Percentiles rank a stretch among this genome's conserved stretches.
phyloP scores from a whole-genome alignment of 2,888 invertebrate species.

The Pomacea canaliculata region DNA sequence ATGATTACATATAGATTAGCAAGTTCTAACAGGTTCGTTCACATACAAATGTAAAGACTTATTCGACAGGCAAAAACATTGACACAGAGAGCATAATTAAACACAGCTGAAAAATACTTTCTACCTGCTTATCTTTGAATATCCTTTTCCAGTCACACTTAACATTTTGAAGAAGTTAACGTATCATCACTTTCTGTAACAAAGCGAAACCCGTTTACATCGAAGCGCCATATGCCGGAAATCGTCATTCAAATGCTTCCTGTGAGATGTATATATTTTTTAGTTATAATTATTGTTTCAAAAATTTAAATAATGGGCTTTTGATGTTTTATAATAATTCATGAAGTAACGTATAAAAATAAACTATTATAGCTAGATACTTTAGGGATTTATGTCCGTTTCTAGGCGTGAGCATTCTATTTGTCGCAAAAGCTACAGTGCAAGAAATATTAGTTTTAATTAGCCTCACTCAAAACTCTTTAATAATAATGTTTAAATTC shows the following conservation, averaged over 20 bases:
- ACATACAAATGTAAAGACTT: no score
- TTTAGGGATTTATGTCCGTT: no score
- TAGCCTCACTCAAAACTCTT: no score
- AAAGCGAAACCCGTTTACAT: background rate
- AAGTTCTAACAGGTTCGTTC: no score
- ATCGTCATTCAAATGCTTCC: background rate
- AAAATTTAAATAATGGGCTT: background rate
- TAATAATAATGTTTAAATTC: background rate
- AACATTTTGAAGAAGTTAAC: background rate
- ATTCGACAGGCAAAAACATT: no score
- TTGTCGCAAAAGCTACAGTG: background rate
- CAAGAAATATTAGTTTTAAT: no score
- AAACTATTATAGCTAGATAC: no score
- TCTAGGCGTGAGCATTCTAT: background rate
- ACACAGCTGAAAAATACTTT: no score
- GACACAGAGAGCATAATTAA: no score
- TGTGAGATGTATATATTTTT: background rate
- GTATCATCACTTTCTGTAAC: background rate
- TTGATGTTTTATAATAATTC: no score
- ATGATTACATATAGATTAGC: no score
- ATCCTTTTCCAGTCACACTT: slow-evolving; percentile 19
- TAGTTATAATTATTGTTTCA: background rate
- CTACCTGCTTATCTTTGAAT: slow-evolving; percentile 20
- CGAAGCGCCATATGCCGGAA: background rate
- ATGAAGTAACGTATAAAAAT: no score